A percentile compares a stretch with the other conserved stretches of the same genome.
phyloP scores from a whole-genome alignment of 2,113 vertebrate genomes.

The Indicator indicator region DNA sequence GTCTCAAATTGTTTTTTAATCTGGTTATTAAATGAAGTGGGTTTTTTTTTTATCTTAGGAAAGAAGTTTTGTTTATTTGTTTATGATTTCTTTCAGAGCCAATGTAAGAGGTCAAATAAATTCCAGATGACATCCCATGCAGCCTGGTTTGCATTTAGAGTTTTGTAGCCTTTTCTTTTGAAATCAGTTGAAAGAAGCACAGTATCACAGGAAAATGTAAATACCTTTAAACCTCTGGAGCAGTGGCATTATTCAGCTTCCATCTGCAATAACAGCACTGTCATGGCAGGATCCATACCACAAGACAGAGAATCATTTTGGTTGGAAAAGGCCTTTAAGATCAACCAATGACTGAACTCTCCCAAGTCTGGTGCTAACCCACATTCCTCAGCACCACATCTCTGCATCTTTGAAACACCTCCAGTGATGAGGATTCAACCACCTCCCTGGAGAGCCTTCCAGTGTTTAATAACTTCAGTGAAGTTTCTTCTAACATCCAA shows the following conservation, averaged over 20 bases:
- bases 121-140: conserved; percentile 50
- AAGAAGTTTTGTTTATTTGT: conserved; percentile 39
- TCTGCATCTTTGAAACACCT: no score
- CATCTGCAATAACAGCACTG: neutral
- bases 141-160: neutral
- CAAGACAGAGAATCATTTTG: no score
- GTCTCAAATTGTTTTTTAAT: conserved; percentile 24
- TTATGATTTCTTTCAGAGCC: conserved; percentile 44
- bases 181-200: neutral
- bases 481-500: no score
- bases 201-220: neutral
- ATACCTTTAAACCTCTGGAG: neutral
- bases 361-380: no score
- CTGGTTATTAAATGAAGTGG: conserved; percentile 30
- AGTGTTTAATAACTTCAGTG: no score
- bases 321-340: no score
- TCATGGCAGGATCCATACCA: neutral
- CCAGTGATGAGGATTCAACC: no score
- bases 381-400: no score
- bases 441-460: no score
- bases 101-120: conserved; percentile 55
- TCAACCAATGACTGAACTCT: no score
- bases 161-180: conserved; percentile 5
- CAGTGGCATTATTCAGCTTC: neutral
- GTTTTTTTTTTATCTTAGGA: conserved; percentile 32